Evolutionary conservation across 1,140 invertebrate genomes (phyloP).

Genomic region (Araneus ventricosus): DNA sequence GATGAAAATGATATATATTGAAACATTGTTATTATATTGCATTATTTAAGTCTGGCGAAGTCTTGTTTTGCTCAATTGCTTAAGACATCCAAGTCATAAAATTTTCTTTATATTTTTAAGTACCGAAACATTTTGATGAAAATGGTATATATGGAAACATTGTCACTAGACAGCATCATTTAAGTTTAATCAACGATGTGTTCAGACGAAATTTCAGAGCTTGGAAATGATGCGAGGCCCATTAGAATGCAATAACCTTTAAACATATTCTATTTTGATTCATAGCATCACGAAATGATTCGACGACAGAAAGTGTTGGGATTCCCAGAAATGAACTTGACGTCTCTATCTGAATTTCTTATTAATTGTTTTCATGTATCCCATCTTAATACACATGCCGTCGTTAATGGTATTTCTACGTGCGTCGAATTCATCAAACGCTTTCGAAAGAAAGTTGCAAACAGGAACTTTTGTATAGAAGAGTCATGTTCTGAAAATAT

Average conservation of each 20-base stretch:
- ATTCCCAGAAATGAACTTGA: conserved; percentile 24
- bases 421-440: conserved; percentile 16
- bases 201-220: too few species aligned
- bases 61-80: too few species aligned
- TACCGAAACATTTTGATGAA: too few species aligned
- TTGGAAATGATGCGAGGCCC: neutral
- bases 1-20: too few species aligned
- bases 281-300: neutral
- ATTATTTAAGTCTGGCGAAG: too few species aligned
- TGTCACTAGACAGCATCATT: too few species aligned
- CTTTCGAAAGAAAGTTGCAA: neutral
- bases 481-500: too few species aligned
- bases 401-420: conserved; percentile 35
- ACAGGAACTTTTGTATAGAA: neutral
- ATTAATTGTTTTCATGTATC: conserved; percentile 49
- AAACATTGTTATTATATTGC: too few species aligned
- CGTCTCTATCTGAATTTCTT: conserved; percentile 15
- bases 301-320: neutral
- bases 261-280: neutral
- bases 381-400: neutral
- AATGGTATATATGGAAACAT: too few species aligned
- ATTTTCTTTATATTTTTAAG: too few species aligned
- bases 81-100: too few species aligned
- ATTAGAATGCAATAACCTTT: neutral
- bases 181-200: too few species aligned